Conservation (phyloP, 2,797 vertebrate species). For the Limosa lapponica region DNA sequence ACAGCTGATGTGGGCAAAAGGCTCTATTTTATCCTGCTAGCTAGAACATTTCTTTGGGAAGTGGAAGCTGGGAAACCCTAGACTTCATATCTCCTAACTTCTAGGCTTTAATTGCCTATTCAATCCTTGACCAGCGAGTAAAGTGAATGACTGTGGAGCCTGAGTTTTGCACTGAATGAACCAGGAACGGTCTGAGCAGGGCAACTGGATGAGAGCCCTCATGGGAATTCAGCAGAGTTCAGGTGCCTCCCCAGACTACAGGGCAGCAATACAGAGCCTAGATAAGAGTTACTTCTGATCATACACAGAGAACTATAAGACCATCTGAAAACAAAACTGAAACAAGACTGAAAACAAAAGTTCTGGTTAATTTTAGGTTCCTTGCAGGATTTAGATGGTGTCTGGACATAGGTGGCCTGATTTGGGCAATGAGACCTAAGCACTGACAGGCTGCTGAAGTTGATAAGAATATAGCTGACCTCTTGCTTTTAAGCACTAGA, state of each 20-base stretch:
- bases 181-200: not conserved
- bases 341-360: not conserved
- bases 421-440: not conserved
- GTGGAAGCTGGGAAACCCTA: not conserved
- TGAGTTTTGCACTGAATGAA: not conserved
- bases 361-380: not conserved
- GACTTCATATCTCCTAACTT: not conserved
- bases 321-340: too few species aligned
- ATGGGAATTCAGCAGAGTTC: not conserved
- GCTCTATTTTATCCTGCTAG: not conserved
- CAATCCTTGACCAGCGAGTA: rapidly evolving
- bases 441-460: not conserved
- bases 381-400: not conserved
- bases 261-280: not conserved
- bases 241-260: not conserved
- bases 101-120: not conserved
- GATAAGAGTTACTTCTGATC: not conserved
- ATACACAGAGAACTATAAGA: not conserved
- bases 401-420: not conserved
- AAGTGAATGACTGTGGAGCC: not conserved
- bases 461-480: not conserved
- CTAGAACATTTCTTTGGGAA: not conserved
- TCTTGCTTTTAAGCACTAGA: not conserved
- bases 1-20: not conserved
- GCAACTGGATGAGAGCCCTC: not conserved